A percentile compares a stretch with the other conserved stretches of the same genome.
Evolutionary conservation across 64 coral and sea anemone genomes (phyloP).

Genomic region (Porites australiensis): DNA sequence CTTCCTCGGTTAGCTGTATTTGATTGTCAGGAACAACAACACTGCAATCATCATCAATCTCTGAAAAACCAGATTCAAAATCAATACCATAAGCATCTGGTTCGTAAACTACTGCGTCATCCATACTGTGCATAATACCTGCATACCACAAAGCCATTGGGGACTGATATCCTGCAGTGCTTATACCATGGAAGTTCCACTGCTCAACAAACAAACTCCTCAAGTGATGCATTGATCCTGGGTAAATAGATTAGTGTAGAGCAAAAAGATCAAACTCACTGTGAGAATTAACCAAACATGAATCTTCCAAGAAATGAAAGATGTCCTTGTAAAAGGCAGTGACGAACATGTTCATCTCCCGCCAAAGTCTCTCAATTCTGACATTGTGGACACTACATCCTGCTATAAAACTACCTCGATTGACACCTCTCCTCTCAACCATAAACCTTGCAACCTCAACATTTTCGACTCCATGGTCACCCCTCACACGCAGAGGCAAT

Average conservation of each 20-base stretch:
- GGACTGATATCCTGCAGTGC: slow-evolving; percentile 51
- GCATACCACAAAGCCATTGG: slow-evolving; percentile 57
- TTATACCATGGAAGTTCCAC: slow-evolving; percentile 71
- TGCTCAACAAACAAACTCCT: slow-evolving; percentile 53
- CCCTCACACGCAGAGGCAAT: slow-evolving; percentile 56
- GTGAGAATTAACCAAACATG: slow-evolving; percentile 39
- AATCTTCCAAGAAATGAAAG: slow-evolving; percentile 50
- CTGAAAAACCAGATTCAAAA: too few relatives aligned
- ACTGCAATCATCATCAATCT: background rate
- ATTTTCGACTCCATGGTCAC: slow-evolving; percentile 71
- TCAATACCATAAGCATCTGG: slow-evolving; percentile 19
- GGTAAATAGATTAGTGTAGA: slow-evolving; percentile 53
- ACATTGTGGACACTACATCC: slow-evolving; percentile 64
- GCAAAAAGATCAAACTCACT: slow-evolving; percentile 60
- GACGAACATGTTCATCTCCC: slow-evolving; percentile 50
- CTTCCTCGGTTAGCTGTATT: slow-evolving; percentile 42
- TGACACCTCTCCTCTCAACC: slow-evolving; percentile 21
- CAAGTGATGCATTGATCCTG: slow-evolving; percentile 37
- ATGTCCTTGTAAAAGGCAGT: slow-evolving; percentile 40
- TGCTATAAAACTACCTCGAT: slow-evolving; percentile 64
- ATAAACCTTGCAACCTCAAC: slow-evolving; percentile 67
- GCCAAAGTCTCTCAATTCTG: slow-evolving; percentile 62
- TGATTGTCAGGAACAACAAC: slow-evolving; percentile 37
- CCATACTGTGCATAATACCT: slow-evolving; percentile 34
- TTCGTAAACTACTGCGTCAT: background rate